phyloP scores from a whole-genome alignment of 2,113 vertebrate genomes.

The Amphiprion percula region DNA sequence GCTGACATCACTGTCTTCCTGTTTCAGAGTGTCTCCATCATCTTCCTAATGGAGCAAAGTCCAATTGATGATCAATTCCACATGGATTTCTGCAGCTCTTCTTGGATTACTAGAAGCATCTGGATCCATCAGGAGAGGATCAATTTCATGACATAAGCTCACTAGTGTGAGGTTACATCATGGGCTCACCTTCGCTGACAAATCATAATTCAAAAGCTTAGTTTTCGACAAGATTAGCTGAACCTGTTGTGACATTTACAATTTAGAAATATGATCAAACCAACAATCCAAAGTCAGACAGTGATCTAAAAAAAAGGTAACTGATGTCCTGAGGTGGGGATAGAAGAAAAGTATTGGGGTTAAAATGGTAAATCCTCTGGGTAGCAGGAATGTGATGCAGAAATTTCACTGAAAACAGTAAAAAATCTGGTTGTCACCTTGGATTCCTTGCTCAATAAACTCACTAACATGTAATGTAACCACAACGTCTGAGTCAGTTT shows the following conservation, averaged over 20 bases:
- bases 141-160: conserved; percentile 10
- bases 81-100: neutral
- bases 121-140: conserved; percentile 27
- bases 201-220: too few species aligned
- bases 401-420: neutral
- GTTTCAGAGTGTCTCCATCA: conserved; percentile 10
- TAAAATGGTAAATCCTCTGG: neutral
- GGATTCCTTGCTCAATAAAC: too few species aligned
- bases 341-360: too few species aligned
- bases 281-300: too few species aligned
- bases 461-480: too few species aligned
- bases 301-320: too few species aligned
- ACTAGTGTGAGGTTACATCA: neutral
- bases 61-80: conserved; percentile 40
- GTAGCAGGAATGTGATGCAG: neutral
- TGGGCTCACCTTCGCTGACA: neutral
- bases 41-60: neutral
- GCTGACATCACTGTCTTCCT: conserved; percentile 29
- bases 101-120: conserved; percentile 29
- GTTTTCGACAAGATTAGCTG: too few species aligned
- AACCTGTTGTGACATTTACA: too few species aligned
- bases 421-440: too few species aligned
- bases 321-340: too few species aligned
- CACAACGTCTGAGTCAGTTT: too few species aligned
- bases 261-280: too few species aligned